Base-by-base conservation (phyloP, 2,113 vertebrate genomes). In the Neomonachus schauinslandi region DNA sequence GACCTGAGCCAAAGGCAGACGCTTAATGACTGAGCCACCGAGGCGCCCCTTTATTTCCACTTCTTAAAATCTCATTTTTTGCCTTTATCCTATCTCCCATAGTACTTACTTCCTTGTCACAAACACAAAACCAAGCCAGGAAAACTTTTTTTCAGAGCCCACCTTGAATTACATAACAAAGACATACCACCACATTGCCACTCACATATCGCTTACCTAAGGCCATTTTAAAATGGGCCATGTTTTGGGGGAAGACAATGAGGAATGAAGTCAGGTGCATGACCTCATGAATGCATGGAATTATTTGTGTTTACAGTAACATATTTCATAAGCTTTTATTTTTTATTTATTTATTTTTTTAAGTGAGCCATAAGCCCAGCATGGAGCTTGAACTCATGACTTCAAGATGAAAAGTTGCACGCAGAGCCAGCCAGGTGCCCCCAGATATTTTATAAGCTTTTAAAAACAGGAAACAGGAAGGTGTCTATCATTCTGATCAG, bases 51-150 rank as follows among this genome's bases (percentile, higher is more conserved):
- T 77, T 49, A 14, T 63, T 83, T 67, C 33, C 7, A 42, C 1
- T 49, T 90, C 6, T 42, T 46, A 63, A 61, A 81, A 12, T 26
- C n/a, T 8, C 67, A 42, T 6, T 42, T 80, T 87, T 28, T 67
- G 22, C 72, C 19, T 67, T 80, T 57, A 28, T 53, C 80, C 6
- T 82, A 0, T 69, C 22, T 86, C 22, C 9, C 1, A 19, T 39
- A 71, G 18, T 4, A 65, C 7, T 26, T 42, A 26, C 26, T 85
- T 88, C 11, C 51, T 89, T 92, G 3, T 13, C 82, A 7, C 21
- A 69, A 92, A 55, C 49, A 65, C 31, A 67, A 90, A 80, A 49
- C 53, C 19, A 72, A 89, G 71, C 9, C 61, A 87, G 94, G 53
- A 39, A 9, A 69, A n/a, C 31, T 65, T 39, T 92, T 51, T 63